Evolutionary conservation across 1,140 invertebrate genomes (phyloP).

Genomic region (Trichonephila clavata): DNA sequence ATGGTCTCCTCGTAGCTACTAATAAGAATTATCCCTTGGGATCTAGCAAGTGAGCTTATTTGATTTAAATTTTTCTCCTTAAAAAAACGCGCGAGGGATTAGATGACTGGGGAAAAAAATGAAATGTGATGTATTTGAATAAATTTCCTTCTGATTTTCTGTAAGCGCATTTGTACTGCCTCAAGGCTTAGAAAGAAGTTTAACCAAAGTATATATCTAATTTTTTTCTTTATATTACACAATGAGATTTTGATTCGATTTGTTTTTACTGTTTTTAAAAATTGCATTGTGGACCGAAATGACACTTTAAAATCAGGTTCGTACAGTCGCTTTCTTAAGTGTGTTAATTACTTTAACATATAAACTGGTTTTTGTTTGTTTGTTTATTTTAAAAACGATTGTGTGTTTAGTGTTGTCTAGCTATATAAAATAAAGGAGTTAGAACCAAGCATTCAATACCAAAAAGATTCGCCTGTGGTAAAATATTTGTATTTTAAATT

Average conservation of each 20-base stretch:
- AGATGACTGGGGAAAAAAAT: constrained; percentile 31
- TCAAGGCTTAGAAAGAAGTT: constrained; percentile 44
- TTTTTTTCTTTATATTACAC: constrained; percentile 1
- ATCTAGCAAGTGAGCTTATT: constrained; percentile 67
- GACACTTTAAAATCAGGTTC: constrained; percentile 21
- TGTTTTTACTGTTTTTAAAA: constrained; percentile 38
- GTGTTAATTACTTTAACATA: constrained; percentile 23
- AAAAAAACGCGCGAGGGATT: constrained; percentile 34
- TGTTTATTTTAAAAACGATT: not conserved
- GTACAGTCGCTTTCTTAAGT: not conserved
- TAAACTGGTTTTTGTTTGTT: not conserved
- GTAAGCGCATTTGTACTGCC: constrained; percentile 63
- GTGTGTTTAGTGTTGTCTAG: not conserved
- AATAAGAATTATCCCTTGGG: constrained; percentile 72
- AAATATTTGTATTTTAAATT: not conserved
- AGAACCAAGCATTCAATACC: not conserved
- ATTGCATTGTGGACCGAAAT: not conserved
- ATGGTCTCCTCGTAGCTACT: constrained; percentile 56
- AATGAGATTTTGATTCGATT: constrained; percentile 8
- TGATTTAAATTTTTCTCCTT: constrained; percentile 72
- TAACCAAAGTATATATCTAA: constrained; percentile 23
- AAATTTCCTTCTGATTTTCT: constrained; percentile 66
- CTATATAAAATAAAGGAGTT: not conserved
- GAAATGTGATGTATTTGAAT: constrained; percentile 64
- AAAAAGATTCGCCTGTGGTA: not conserved